Base-by-base conservation (phyloP, 2,797 vertebrate species). In the Cossypha niveicapilla region DNA sequence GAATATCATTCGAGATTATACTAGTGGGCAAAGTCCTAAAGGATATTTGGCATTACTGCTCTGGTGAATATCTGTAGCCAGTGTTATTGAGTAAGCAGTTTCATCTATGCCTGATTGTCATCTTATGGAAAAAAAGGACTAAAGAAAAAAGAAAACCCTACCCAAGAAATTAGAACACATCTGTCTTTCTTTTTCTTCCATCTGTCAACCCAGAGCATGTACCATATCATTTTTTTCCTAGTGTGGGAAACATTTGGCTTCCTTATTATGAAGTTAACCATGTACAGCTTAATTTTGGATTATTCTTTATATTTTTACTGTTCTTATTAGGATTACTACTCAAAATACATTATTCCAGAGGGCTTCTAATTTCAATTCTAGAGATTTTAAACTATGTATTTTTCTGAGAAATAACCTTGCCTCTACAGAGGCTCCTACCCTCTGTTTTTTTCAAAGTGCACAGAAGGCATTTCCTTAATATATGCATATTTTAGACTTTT, bases 161-260 rank as follows among this genome's bases (percentile, higher is more conserved):
- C 50, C 34, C 66, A 92, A 93, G 60, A 97, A 95, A 95, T 94
- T 90, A 91, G 83, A 96, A 73, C 94, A 95, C 94, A 97, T 96
- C 93, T 96, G 93, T 91, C 94, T 94, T 32, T 93, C 91, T 83
- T 92, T 93, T 86, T 63, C 67, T 96, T 94, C 97, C 95, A 96
- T 96, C 96, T 97, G 97, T 96, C 90, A 96, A 88, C 45, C 8
- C 48, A 95, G 51, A 48, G 9, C 61, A 70, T 67, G 44, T 60
- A 88, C 45, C 66, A 27, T 71, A 88, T 68, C 1, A 42, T 34
- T 1, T 54, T 86, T 74, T 94, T 92, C 18, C 21, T 71, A 57
- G 62, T 54, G 42, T 72, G 45, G 51, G 72, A 92, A 92, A 74
- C 45, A 86, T 73, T 94, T 91, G 56, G 39, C 74, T 93, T 91